Conservation (phyloP, 37 sponge, comb jelly and placozoan species). For the Spongilla lacustris region DNA sequence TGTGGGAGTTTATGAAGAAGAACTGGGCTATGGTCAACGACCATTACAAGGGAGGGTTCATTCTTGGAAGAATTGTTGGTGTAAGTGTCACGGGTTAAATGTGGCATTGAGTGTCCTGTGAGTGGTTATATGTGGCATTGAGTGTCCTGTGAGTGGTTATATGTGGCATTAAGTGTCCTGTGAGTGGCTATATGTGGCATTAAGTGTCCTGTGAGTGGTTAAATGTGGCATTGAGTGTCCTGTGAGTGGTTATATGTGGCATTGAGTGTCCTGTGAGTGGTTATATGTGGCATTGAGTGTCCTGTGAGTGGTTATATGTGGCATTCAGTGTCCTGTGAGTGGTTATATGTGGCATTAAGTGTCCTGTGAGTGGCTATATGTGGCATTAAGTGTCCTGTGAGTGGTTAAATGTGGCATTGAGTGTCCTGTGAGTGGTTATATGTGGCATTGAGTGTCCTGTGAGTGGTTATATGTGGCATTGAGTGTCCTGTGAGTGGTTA, state of each 20-base stretch:
- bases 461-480: no score
- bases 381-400: no score
- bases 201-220: no score
- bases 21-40: conserved; percentile 70
- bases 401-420: neutral
- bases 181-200: no score
- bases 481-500: no score
- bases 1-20: conserved; percentile 87
- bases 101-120: conserved; percentile 1
- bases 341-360: neutral
- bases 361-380: no score
- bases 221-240: conserved; percentile 1
- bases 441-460: neutral
- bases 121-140: neutral
- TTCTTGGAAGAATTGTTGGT: conserved; percentile 73
- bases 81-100: conserved; percentile 29
- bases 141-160: no score
- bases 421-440: no score
- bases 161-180: neutral
- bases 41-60: conserved; percentile 72
- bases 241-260: no score
- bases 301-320: no score
- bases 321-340: conserved; percentile 1
- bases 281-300: conserved; percentile 1
- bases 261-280: conserved; percentile 5